Base-by-base conservation (phyloP, 2,888 invertebrate genomes). In the Ennomos erosarius region DNA sequence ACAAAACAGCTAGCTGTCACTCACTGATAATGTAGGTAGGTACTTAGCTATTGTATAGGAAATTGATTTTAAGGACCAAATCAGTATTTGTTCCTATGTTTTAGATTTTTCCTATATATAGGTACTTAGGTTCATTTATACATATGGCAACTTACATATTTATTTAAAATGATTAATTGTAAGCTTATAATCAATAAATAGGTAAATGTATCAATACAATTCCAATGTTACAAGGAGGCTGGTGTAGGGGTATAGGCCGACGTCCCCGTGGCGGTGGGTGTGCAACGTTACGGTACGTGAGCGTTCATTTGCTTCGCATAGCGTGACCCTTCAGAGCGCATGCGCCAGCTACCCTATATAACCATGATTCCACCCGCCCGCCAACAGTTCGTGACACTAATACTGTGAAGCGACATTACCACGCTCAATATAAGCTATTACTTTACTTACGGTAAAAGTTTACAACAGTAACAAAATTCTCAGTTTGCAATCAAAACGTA, bases 381-480 rank as follows among this genome's bases (percentile, higher is more conserved):
- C 70, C 77, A 72, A 59, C 86, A 90, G 88, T 88, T 85, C 76
- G 79, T 75, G 67, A 78, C 76, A 76, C 74, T 64, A 62, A 71
- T 16, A 16, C 74, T 71, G 79, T 78, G 75, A 78, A 84, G 75
- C 76, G 76, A 81, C 60, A 76, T 73, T 61, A 63, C 75, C 73
- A 69, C 76, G 74, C 66, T 61, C 64, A 63, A 69, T 58, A 45
- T 55, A 46, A 68, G 58, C 64, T 43, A 44, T 69, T 63, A 67
- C 76, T 71, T 77, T 75, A 79, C 67, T 62, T 64, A 64, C 79
- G 72, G 67, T 81, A 26, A 90, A 90, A 89, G 84, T 88, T 90
- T 83, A 61, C 53, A 73, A 67, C 67, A 69, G 69, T 64, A 74
- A 76, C 55, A 78, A 71, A 43, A 68, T 68, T 71, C 59, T 62